A percentile compares a stretch with the other conserved stretches of the same genome.
phyloP scores from a whole-genome alignment of 2,888 invertebrate species.

The Alitta virens region DNA sequence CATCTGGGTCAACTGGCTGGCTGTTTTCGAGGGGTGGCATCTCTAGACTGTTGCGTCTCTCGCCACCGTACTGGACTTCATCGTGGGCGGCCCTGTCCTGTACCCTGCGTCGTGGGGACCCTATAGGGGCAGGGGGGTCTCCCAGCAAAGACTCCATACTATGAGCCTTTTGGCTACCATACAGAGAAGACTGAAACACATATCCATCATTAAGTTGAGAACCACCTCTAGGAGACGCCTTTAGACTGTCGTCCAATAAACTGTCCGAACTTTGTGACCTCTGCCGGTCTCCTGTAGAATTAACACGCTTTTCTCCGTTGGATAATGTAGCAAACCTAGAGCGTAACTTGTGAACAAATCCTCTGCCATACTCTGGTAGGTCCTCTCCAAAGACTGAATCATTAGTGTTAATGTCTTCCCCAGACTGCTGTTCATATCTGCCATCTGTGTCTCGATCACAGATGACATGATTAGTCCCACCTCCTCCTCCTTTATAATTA shows the following conservation, averaged over 20 bases:
- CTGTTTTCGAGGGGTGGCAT: constrained; percentile 1
- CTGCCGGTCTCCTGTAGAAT: not conserved
- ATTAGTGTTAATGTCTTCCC: not conserved
- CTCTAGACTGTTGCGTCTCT: not conserved
- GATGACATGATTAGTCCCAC: constrained; percentile 12
- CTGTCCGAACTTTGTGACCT: constrained; percentile 16
- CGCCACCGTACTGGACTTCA: not conserved
- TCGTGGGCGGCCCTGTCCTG: not conserved
- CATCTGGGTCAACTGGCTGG: constrained; percentile 53
- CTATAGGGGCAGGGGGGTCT: not conserved
- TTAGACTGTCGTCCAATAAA: constrained; percentile 10
- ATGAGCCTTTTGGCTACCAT: not conserved
- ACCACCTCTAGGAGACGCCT: not conserved
- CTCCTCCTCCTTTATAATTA: not conserved
- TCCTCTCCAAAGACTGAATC: constrained; percentile 19
- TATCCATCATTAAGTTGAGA: not conserved
- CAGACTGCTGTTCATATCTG: not conserved
- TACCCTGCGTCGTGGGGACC: too few species aligned
- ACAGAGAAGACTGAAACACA: not conserved
- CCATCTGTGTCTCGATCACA: constrained; percentile 15
- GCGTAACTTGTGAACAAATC: constrained; percentile 49
- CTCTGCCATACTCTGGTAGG: constrained; percentile 47
- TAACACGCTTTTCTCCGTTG: not conserved
- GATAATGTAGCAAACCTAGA: constrained; percentile 34
- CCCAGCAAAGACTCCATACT: not conserved